Evolutionary conservation across 2,888 invertebrate genomes (phyloP).

Genomic region (Aplocera efformata): DNA sequence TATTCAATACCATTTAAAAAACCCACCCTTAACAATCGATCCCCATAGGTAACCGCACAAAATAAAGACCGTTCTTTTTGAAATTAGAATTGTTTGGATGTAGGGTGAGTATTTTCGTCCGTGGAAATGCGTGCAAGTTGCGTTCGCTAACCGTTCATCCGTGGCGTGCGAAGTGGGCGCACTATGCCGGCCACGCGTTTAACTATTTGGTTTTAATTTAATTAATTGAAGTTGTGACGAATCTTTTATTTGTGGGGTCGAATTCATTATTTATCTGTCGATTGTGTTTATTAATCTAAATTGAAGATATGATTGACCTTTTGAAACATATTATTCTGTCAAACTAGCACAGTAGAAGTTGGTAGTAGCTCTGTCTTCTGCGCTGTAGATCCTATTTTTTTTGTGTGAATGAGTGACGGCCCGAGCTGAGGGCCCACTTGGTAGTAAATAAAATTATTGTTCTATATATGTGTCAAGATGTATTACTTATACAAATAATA

Average conservation of each 20-base stretch:
- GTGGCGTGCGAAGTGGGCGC: conserved; percentile 57
- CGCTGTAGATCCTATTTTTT: too few relatives aligned
- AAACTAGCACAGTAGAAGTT: too few relatives aligned
- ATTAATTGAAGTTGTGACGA: conserved; percentile 56
- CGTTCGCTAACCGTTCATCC: conserved; percentile 56
- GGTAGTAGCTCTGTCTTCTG: too few relatives aligned
- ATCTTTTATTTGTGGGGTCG: conserved; percentile 34
- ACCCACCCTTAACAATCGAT: too few relatives aligned
- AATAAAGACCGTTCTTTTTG: conserved; percentile 1
- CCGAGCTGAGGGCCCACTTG: too few relatives aligned
- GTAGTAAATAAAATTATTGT: too few relatives aligned
- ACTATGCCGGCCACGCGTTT: conserved; percentile 61
- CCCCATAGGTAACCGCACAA: neutral
- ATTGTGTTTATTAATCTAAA: conserved; percentile 24
- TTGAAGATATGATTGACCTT: conserved; percentile 5
- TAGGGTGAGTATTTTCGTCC: conserved; percentile 43
- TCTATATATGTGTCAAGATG: too few relatives aligned
- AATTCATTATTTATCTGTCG: conserved; percentile 31
- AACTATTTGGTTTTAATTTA: conserved; percentile 69
- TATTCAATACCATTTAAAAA: too few relatives aligned
- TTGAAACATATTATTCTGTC: too few relatives aligned
- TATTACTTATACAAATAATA: too few relatives aligned
- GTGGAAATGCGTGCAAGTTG: conserved; percentile 46
- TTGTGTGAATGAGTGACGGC: too few relatives aligned
- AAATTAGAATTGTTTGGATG: too few relatives aligned